Evolutionary conservation across 2,888 invertebrate species (phyloP), one percentile per base, ranked within the genome.

Genomic region (Chymomyza procnemis): DNA sequence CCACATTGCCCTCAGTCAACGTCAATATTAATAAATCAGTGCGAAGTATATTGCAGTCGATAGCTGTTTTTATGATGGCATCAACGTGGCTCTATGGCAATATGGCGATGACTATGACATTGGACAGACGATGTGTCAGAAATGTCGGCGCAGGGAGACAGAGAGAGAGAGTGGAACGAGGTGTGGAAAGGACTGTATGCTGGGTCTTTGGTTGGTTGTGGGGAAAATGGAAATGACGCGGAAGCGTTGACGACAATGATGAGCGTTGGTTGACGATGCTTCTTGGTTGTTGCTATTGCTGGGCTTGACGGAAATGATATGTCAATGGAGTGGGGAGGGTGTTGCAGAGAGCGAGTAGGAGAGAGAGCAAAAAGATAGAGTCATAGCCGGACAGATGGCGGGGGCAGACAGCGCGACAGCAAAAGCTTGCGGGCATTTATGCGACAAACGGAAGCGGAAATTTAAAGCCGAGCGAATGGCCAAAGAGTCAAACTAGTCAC

Each of bases 1-100:
- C 34, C 34, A 12, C 34, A 3, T 41, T 41, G 34, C 34, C 12
- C 34, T 12, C 62, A 54, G 18, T 55, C 59, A 67, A 60, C 67
- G 71, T 64, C 67, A 64, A 67, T 61, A 71, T 71, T 67, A 72
- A 72, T 67, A 72, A 72, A 67, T 72, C 71, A 71, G 71, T 21
- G 55, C 63, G 19, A 50, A 50, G 64, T 54, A 71, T 52, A 64
- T 61, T 67, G 67, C 71, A 67, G 71, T 64, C 71, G 67, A 67
- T 71, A 50, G 59, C 21, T 47, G 30, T 71, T 71, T 66, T 66
- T 71, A 72, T 71, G 71, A 64, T 50, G 63, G 57, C 71, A 72
- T 59, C 50, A 18, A 50, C 18, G 50, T 19, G 54, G 54, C 54
- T 50, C 50, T 50, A 19, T 50, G 50, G 50, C 19, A 50, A 50